Evolutionary conservation across 2,113 vertebrate genomes (phyloP), one percentile per base, ranked within the genome.

Genomic region (Canis aureus): DNA sequence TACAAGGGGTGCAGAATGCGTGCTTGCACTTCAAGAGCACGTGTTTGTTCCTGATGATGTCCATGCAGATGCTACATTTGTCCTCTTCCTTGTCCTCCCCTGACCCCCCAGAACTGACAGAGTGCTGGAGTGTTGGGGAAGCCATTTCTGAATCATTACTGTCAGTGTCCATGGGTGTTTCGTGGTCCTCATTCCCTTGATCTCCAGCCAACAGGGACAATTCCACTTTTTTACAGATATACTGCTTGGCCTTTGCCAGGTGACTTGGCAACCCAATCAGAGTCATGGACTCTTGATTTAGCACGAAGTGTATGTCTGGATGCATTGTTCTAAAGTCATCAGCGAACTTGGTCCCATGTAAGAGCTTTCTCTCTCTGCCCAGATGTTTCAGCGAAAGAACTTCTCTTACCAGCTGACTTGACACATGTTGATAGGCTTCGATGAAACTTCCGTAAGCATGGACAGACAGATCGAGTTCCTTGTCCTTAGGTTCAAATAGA

Each of bases 11-110:
- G 64, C 99, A 99, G 97, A 99, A 99, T 0, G n/a, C 95, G 23
- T 99, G 99, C 62, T 99, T 98, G 93, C 99, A 99, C 78, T 98
- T 98, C 1, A 8, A 0, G 15, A 99, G 93, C 13, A 73, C 91
- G 12, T 25, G 0, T 94, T 98, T 99, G 23, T 99, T 0, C 1
- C 0, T 9, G 32, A 99, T 98, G 82, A 0, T 83, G 0, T 98
- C 98, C 96, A 97, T 91, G 95, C 99, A 99, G 96, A 99, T 98
- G 0, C 25, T 71, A 96, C 99, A 99, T 0, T 0, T 0, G 0
- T 98, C 97, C n/a, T 98, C 3, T 16, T 96, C 74, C 23, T 97
- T 32, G 0, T 89, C 74, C 32, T 23, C 35, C 67, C 43, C 73
- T 2, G 12, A 91, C 16, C 27, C 49, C 76, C 89, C 91, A 53